Evolutionary conservation across 2,888 invertebrate genomes (phyloP), one percentile per base, ranked within the genome.

Genomic region (Halictus ligatus): DNA sequence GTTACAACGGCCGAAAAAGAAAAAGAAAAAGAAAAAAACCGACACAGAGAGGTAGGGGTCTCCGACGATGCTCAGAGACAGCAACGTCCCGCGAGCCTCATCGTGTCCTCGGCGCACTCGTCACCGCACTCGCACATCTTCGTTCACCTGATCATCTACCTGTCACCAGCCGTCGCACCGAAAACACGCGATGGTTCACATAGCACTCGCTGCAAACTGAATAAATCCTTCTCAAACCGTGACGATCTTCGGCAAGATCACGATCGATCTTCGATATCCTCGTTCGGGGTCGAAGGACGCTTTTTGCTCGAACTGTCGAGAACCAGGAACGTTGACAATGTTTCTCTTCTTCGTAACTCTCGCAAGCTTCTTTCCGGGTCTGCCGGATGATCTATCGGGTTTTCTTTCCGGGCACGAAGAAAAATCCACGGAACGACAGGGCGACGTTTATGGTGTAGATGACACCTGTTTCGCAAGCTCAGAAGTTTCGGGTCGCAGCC

Each of bases 61-160:
- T 21, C 15, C 60, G 46, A 48, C 43, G 73, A 8, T 15, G 74
- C 75, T 88, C 86, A 85, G 78, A 60, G 60, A 80, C 85, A 81
- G 50, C 67, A 67, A 48, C 60, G 76, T 78, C 74, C 50, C 78
- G 78, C 77, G 77, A 40, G 87, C 75, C 81, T 75, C 78, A 83
- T 88, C 85, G 90, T 89, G 85, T 92, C 91, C 87, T 92, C 92
- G 87, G 92, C 88, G 83, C 94, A 92, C 89, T 94, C 93, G 85
- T 92, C 93, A 87, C 91, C 92, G 89, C 94, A 94, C 93, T 94
- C 94, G 92, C 94, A 92, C 95, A 94, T 95, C 88, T 94, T 89
- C 67, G 40, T 29, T 78, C 75, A 76, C 86, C 75, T 83, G 46
- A 48, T 75, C 43, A 48, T 50, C n/a, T 67, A 25, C 71, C 72